phyloP scores from a whole-genome alignment of 1,140 invertebrate genomes.

The Euura saliciscinereae region DNA sequence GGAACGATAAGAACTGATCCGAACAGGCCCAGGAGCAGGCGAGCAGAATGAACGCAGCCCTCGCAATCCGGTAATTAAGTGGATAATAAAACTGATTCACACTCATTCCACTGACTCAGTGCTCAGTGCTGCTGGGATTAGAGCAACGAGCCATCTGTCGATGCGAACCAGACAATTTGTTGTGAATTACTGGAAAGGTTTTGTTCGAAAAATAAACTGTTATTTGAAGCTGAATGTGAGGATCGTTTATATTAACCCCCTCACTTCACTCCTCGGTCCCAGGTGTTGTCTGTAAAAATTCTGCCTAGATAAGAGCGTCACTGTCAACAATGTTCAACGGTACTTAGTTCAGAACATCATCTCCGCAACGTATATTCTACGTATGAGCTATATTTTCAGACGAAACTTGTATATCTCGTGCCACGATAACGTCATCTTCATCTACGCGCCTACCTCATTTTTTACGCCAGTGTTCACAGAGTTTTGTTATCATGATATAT shows the following conservation, averaged over 20 bases:
- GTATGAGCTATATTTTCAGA: too few species aligned
- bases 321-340: background rate
- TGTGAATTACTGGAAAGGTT: too few species aligned
- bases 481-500: too few species aligned
- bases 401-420: too few species aligned
- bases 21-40: too few species aligned
- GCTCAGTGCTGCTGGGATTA: background rate
- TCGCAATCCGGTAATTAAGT: background rate
- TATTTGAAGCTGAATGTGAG: background rate
- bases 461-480: too few species aligned
- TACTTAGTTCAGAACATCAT: too few species aligned
- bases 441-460: too few species aligned
- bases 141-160: background rate
- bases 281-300: conserved; percentile 7
- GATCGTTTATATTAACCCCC: background rate
- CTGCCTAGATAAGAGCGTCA: background rate
- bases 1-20: background rate
- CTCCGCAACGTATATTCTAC: too few species aligned
- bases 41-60: background rate
- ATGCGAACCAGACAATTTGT: background rate
- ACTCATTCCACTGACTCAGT: background rate
- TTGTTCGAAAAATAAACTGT: too few species aligned
- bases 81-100: conserved; percentile 6
- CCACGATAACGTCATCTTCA: too few species aligned
- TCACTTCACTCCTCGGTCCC: background rate